Percentiles rank a stretch among this genome's conserved stretches.
Evolutionary conservation across 2,797 vertebrate species (phyloP).

Genomic region (Gymnothorax reevesii): DNA sequence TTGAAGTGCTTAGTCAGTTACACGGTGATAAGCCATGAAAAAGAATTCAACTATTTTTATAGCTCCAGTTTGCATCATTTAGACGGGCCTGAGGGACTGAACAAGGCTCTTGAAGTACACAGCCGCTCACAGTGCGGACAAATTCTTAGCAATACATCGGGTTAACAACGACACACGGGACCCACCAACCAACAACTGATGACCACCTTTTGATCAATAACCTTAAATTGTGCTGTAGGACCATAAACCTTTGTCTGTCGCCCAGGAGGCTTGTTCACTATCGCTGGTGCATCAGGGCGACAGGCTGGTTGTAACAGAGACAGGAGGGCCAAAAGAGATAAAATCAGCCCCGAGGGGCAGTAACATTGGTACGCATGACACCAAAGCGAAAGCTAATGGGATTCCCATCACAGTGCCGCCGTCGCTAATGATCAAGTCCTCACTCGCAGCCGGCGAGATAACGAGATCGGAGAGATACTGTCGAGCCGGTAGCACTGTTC

Average conservation of each 20-base stretch:
- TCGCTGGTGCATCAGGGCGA: constrained; percentile 18
- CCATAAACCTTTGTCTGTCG: background rate
- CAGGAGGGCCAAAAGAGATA: constrained; percentile 15
- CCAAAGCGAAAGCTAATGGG: constrained; percentile 48
- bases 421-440: constrained; percentile 60
- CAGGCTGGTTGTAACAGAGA: constrained; percentile 28
- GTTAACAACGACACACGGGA: background rate
- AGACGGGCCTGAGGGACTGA: background rate
- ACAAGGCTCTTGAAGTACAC: background rate
- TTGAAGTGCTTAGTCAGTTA: no score
- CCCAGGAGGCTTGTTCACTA: no score
- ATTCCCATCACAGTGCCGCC: constrained; percentile 51
- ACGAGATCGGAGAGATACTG: constrained; percentile 31
- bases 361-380: constrained; percentile 45
- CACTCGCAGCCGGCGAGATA: constrained; percentile 30
- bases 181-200: background rate
- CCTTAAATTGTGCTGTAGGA: background rate
- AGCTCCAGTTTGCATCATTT: background rate
- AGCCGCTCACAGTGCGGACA: background rate
- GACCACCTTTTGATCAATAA: background rate
- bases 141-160: background rate
- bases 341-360: constrained; percentile 34
- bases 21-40: background rate
- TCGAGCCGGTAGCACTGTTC: constrained; percentile 31
- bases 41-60: background rate